These are phyloP conservation scores for Lycorma delicatula DNA, from an alignment of 1,140 invertebrate genomes.

Conservation along the genomic window DNA sequence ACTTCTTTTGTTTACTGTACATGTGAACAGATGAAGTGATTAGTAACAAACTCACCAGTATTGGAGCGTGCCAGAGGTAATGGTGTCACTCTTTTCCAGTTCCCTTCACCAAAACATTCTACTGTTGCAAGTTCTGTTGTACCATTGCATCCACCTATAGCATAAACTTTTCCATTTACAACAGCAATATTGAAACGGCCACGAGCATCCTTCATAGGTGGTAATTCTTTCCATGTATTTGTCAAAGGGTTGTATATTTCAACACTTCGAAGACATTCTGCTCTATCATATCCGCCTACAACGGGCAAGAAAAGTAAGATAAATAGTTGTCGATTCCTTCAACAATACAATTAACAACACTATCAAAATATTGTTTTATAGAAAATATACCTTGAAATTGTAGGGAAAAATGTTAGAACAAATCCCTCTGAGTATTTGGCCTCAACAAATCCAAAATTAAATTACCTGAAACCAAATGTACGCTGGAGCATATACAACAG, in stretches of 20 bases:
- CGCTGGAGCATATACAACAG: too few species aligned
- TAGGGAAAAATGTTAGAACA: too few species aligned
- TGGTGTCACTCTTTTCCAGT: constrained; percentile 54
- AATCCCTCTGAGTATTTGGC: too few species aligned
- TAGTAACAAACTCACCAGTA: constrained; percentile 39
- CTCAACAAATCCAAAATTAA: too few species aligned
- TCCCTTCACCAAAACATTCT: constrained; percentile 48
- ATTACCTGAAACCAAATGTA: too few species aligned
- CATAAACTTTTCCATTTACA: constrained; percentile 57
- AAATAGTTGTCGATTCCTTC: too few species aligned
- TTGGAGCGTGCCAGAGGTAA: constrained; percentile 58
- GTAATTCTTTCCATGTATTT: constrained; percentile 46
- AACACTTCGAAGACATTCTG: constrained; percentile 66
- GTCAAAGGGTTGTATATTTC: constrained; percentile 49
- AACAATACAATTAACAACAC: too few species aligned
- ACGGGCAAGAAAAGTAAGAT: constrained; percentile 22
- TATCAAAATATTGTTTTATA: too few species aligned
- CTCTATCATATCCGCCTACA: constrained; percentile 75
- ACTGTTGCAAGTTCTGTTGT: constrained; percentile 57
- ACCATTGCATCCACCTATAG: constrained; percentile 74
- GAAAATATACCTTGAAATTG: too few species aligned
- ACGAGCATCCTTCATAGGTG: constrained; percentile 46
- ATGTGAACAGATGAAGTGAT: too few species aligned
- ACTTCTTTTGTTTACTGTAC: too few species aligned
- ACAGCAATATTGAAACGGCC: constrained; percentile 63